phyloP scores from a whole-genome alignment of 2,113 vertebrate genomes.

The Argyrosomus japonicus region DNA sequence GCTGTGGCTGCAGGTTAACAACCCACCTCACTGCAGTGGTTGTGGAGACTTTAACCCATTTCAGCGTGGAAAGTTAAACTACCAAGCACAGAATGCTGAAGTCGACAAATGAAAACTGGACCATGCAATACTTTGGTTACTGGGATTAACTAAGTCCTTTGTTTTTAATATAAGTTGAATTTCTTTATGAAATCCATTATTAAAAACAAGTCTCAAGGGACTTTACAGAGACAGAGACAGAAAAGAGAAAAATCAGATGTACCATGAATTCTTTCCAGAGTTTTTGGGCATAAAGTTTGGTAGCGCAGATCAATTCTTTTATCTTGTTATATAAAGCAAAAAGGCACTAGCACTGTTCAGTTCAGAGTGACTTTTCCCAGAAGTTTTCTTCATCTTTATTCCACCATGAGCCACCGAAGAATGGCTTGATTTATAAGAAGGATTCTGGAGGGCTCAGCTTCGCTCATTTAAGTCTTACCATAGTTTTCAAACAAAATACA shows the following conservation, averaged over 20 bases:
- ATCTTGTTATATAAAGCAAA: background rate
- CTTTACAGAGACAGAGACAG: background rate
- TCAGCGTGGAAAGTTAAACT: constrained; percentile 6
- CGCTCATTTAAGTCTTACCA: constrained; percentile 1
- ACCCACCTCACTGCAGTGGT: constrained; percentile 24
- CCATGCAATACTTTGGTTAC: background rate
- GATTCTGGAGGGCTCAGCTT: constrained; percentile 17
- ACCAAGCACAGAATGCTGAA: background rate
- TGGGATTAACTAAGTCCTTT: background rate
- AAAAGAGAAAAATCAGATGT: background rate
- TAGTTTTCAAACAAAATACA: constrained; percentile 13
- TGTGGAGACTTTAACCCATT: constrained; percentile 24
- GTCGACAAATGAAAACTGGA: background rate
- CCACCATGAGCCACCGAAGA: constrained; percentile 14
- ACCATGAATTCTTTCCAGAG: background rate
- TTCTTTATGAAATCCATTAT: background rate
- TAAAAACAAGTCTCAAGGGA: background rate
- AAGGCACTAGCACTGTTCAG: background rate
- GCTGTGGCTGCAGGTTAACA: constrained; percentile 48
- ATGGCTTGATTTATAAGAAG: background rate
- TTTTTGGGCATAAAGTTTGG: background rate
- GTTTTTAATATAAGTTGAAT: background rate
- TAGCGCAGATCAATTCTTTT: background rate
- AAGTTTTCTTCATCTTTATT: constrained; percentile 14
- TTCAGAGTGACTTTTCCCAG: background rate